Evolutionary conservation across 2,797 vertebrate genomes (phyloP), one percentile per base, ranked within the genome.

Genomic region (Coracias cyanogaster): DNA sequence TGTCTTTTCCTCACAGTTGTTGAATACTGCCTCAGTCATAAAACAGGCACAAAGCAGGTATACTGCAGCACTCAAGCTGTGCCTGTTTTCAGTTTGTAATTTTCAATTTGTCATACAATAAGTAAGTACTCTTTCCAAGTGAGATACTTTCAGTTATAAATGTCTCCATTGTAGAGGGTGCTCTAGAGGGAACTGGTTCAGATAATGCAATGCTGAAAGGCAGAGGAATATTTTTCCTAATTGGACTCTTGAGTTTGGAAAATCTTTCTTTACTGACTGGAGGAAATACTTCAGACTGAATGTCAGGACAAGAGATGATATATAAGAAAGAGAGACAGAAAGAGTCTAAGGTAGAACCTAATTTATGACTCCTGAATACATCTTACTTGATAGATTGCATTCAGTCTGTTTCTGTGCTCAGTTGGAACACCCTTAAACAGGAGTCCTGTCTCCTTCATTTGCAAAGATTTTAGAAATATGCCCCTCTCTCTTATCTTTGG

Each of bases 221-320:
- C 94, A 86, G 73, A 93, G 93, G 96, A 98, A 97, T 87, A 93
- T 97, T 97, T 95, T 92, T 97, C 96, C 97, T 98, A 98, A 98
- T 98, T 98, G 98, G 97, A 91, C 98, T 97, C 98, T 98, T 97
- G 95, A 98, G 97, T 97, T 97, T 97, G 96, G 96, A 97, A 97
- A 95, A 95, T 94, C 93, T 96, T 94, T 98, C 97, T 96, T 97
- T 97, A 86, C 94, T 87, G 70, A 60, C 90, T 91, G 92, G 96
- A 97, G 97, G 97, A 98, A 98, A 96, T 97, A 95, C 98, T 98
- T 98, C 94, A 98, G 97, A 96, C 94, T 88, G 92, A 97, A 95
- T 97, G 98, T 97, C 95, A 89, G 90, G 94, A 96, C 88, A 97
- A 97, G 96, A 97, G 94, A 98, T 95, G 96, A 94, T 94, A 95